A percentile compares a stretch with the other conserved stretches of the same genome.
These are phyloP conservation scores for Rhingia campestris DNA, from an alignment of 2,888 invertebrate genomes.

Conservation along the genomic window DNA sequence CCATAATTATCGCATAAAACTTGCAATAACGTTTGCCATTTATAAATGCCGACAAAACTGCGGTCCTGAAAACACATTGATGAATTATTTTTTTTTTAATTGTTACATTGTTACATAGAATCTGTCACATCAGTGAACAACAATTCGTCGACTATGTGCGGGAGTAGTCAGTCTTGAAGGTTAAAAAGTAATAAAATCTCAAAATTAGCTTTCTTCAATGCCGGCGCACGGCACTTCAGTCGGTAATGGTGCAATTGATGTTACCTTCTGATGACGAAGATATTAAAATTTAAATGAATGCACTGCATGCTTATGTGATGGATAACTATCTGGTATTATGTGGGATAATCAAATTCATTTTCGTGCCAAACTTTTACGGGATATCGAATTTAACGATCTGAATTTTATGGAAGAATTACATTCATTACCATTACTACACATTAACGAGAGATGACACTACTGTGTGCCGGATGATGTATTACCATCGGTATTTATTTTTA, in stretches of 20 bases:
- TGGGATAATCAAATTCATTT: conserved; percentile 58
- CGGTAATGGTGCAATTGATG: conserved; percentile 13
- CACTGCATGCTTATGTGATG: conserved; percentile 4
- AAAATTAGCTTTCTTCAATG: conserved; percentile 28
- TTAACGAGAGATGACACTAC: too few relatives aligned
- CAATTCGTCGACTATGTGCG: conserved; percentile 18
- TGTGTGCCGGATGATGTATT: background rate
- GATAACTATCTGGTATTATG: conserved; percentile 40
- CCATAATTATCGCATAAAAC: conserved; percentile 21
- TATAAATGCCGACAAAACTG: conserved; percentile 4
- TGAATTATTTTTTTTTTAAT: background rate
- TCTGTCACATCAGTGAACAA: background rate
- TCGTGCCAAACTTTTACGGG: conserved; percentile 50
- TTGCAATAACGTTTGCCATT: conserved; percentile 2
- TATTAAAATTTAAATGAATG: conserved; percentile 24
- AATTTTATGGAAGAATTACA: conserved; percentile 19
- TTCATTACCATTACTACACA: background rate
- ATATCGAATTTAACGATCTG: conserved; percentile 40
- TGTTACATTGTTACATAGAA: conserved; percentile 29
- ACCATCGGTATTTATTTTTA: background rate
- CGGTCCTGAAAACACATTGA: background rate
- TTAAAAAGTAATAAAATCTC: conserved; percentile 35
- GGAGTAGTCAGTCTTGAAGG: conserved; percentile 11
- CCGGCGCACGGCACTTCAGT: background rate
- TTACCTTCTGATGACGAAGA: conserved; percentile 22